Evolutionary conservation across 2,888 invertebrate genomes (phyloP), one percentile per base, ranked within the genome.

Genomic region (Nemapogon koenigi): DNA sequence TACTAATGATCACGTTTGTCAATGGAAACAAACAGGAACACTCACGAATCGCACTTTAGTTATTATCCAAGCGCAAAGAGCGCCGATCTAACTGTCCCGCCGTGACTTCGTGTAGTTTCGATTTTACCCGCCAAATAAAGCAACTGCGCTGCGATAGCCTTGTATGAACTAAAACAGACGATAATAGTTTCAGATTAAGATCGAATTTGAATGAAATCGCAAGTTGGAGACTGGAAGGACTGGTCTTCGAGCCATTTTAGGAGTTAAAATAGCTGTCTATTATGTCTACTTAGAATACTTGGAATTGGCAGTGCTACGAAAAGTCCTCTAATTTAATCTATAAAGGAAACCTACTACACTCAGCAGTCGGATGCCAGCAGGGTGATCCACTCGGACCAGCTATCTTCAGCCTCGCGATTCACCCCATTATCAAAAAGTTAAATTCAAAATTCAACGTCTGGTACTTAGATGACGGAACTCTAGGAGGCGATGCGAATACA

Each of bases 191-290:
- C 41, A 62, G 72, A 73, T 73, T 62, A 59, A 52, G 57, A 73
- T 75, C 73, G 57, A 59, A 65, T 58, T 57, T 51, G 49, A 71
- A 69, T 59, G 71, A 73, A 73, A 75, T 64, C 59, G 69, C 61
- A 70, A 71, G 70, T 67, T 58, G 57, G 52, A 46, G 50, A 31
- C 31, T n/a, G 17, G 48, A 53, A 16, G 44, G 43, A 42, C 50
- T 49, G 52, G 43, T 43, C 46, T 47, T n/a, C n/a, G 49, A 47
- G 45, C 62, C 58, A 54, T 65, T 61, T 62, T 52, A 37, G 57
- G 59, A 16, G 15, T 28, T 28, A 4, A n/a, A n/a, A n/a, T n/a
- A n/a, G n/a, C n/a, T n/a, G n/a, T n/a, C n/a, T n/a, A n/a, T n/a
- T n/a, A n/a, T n/a, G n/a, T n/a, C n/a, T n/a, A n/a, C n/a, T n/a